phyloP scores from a whole-genome alignment of 2,113 vertebrate species.

The Eira barbara region DNA sequence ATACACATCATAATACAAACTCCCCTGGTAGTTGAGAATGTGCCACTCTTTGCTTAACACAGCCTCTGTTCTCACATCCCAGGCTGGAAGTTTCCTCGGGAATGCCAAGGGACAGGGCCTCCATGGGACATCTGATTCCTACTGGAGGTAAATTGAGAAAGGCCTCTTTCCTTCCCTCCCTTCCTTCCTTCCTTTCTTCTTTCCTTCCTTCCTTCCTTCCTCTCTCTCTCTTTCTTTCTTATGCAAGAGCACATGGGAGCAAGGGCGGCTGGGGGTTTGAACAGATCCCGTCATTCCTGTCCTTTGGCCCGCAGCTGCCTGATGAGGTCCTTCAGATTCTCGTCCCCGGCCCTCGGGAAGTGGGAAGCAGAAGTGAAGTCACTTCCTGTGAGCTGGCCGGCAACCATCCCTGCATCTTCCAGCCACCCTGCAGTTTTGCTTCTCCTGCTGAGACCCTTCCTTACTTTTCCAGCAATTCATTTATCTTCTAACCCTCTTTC shows the following conservation, averaged over 20 bases:
- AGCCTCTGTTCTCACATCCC: background rate
- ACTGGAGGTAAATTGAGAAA: background rate
- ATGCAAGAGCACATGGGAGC: background rate
- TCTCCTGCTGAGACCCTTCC: background rate
- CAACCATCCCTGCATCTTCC: background rate
- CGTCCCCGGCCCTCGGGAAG: background rate
- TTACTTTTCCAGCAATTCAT: background rate
- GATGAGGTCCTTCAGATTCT: background rate
- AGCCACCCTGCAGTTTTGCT: background rate
- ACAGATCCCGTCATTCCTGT: background rate
- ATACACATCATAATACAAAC: background rate
- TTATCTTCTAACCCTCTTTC: background rate
- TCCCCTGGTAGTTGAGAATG: background rate
- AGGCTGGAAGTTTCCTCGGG: background rate
- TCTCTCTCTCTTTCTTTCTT: background rate
- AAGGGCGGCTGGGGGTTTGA: background rate
- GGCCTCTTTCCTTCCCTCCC: background rate
- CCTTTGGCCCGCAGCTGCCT: background rate
- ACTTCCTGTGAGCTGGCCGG: background rate
- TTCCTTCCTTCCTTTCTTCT: too few species aligned
- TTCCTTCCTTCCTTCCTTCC: too few species aligned
- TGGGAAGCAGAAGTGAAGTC: background rate
- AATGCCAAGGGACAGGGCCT: background rate
- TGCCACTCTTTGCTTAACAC: background rate
- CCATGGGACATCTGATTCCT: background rate